A percentile compares a stretch with the other conserved stretches of the same genome.
These are phyloP conservation scores for Cossypha dichroa DNA, from an alignment of 2,797 vertebrate species.

Conservation along the genomic window DNA sequence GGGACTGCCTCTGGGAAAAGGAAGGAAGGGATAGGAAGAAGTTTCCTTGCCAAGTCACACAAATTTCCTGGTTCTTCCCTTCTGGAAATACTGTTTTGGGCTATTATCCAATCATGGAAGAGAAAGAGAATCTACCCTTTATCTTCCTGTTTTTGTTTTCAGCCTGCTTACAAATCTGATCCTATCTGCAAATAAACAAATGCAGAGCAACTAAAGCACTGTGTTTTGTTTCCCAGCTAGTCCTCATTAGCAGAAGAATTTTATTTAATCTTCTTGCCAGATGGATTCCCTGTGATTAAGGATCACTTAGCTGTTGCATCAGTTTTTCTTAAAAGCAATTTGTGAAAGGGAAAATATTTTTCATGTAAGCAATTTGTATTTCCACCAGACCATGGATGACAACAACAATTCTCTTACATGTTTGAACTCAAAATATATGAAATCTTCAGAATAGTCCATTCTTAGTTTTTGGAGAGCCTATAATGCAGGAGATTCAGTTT, in stretches of 20 bases:
- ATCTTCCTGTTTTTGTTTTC: background rate
- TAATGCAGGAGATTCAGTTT: background rate
- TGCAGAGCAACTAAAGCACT: background rate
- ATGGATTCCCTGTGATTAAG: background rate
- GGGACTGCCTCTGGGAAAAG: background rate
- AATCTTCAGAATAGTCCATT: constrained; percentile 1
- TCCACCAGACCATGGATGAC: background rate
- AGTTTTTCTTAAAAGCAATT: background rate
- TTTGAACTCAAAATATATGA: background rate
- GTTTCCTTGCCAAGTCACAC: background rate
- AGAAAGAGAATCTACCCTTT: background rate
- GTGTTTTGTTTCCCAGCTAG: constrained; percentile 10
- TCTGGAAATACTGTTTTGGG: background rate
- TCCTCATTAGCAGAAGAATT: constrained; percentile 44
- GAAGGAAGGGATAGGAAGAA: background rate
- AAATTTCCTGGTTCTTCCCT: background rate
- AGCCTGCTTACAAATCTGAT: background rate
- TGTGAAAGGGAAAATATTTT: constrained; percentile 2
- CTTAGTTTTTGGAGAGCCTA: background rate
- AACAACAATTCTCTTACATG: background rate
- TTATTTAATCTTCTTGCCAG: constrained; percentile 42
- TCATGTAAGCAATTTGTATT: background rate
- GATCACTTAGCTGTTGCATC: background rate
- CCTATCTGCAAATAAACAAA: constrained; percentile 33
- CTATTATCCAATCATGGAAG: background rate